A percentile compares a stretch with the other conserved stretches of the same genome.
phyloP scores from a whole-genome alignment of 1,140 invertebrate species.

The Gryllus bimaculatus region DNA sequence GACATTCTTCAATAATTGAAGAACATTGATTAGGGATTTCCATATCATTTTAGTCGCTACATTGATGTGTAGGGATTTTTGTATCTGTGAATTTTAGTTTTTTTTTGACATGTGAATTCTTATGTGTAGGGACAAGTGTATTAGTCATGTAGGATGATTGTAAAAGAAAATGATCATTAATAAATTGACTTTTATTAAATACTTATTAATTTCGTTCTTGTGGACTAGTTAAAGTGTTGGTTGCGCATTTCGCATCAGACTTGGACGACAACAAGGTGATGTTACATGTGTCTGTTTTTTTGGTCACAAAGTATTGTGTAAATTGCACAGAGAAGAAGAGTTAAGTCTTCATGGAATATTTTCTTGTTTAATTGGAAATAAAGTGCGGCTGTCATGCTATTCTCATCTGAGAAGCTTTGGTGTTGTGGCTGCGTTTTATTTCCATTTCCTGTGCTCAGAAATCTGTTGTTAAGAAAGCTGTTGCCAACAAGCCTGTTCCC shows the following conservation, averaged over 20 bases:
- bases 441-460: not conserved
- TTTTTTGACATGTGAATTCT: not conserved
- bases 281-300: not conserved
- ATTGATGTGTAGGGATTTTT: not conserved
- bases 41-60: not conserved
- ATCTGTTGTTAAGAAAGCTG: not conserved
- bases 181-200: not conserved
- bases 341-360: not conserved
- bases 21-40: not conserved
- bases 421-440: not conserved
- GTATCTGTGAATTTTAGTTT: constrained; percentile 1
- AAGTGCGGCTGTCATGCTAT: not conserved
- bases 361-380: constrained; percentile 1
- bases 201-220: not conserved
- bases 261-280: not conserved
- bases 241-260: not conserved
- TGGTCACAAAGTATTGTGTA: not conserved
- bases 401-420: not conserved
- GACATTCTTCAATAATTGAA: not conserved
- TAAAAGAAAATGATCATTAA: not conserved
- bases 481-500: constrained; percentile 1
- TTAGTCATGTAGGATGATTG: not conserved
- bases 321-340: not conserved
- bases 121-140: not conserved
- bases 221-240: not conserved